Base-by-base conservation (phyloP, 2,797 vertebrate genomes). In the Chiroxiphia lanceolata region DNA sequence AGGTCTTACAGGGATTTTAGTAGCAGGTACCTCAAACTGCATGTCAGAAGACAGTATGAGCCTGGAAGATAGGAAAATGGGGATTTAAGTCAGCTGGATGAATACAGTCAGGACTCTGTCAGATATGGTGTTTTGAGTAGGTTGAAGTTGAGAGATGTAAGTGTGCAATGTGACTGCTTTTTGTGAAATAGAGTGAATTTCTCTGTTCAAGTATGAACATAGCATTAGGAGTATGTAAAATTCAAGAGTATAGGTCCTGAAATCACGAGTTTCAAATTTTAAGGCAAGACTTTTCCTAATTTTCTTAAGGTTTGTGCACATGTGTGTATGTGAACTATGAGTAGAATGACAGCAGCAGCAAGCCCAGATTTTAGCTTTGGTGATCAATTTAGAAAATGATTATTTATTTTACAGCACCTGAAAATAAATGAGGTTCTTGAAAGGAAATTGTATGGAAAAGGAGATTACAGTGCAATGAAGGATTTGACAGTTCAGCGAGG, bases 401-500 rank as follows among this genome's bases (percentile, higher is more conserved):
- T 93, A 75, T 90, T 93, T 94, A 80, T 95, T 84, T 84, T 78
- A 38, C 64, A 84, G 18, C 57, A 83, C 53, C 42, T 87, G 90
- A 77, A 93, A 93, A 87, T 77, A 83, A 86, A 86, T 91, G 19
- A 91, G 18, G 16, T 59, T 61, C 26, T 57, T 84, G 60, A 75
- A 92, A 94, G 42, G 36, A 96, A 96, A 84, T 88, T 50, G 33
- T 72, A 74, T 50, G 48, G 83, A 93, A 93, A 90, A 93, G 59
- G 74, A 94, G 91, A 91, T 68, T 74, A 74, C 34, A 87, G 53
- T 54, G 68, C 68, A 93, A 60, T 1, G 53, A 90, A 90, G 38
- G 81, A 86, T 94, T 91, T 96, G 92, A 91, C 89, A 94, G 79
- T 95, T 92, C 82, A 88, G 68, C 0, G 17, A 93, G 90, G 80